These are phyloP conservation scores for Orchestia grillus DNA, from an alignment of 1,140 invertebrate species.

Conservation along the genomic window DNA sequence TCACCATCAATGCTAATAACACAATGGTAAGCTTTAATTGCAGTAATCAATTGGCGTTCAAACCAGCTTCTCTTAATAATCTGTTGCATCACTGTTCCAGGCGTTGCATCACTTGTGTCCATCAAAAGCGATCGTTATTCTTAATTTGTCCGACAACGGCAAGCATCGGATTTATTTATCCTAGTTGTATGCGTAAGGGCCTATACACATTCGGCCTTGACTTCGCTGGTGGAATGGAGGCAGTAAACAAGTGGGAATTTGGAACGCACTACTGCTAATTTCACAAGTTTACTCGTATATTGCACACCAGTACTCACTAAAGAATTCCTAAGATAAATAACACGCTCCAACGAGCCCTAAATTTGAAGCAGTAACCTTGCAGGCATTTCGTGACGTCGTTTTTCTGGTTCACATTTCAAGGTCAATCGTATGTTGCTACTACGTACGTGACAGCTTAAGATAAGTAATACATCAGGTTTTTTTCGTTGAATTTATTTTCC, in stretches of 20 bases:
- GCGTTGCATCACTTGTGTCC: too few relatives aligned
- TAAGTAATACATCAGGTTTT: too few relatives aligned
- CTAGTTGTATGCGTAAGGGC: not conserved
- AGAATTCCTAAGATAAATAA: too few relatives aligned
- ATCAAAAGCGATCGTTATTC: too few relatives aligned
- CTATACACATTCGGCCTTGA: not conserved
- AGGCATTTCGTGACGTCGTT: not conserved
- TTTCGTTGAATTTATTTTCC: too few relatives aligned
- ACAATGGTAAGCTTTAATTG: not conserved
- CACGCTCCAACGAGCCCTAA: not conserved
- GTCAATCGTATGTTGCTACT: too few relatives aligned
- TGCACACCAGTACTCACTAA: not conserved
- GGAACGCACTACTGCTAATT: not conserved
- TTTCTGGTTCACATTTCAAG: too few relatives aligned
- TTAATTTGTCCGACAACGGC: too few relatives aligned
- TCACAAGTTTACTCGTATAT: not conserved
- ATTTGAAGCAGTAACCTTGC: not conserved
- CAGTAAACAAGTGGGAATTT: not conserved
- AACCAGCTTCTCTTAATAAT: not conserved
- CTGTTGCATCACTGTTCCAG: not conserved
- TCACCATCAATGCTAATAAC: not conserved
- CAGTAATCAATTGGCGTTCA: not conserved
- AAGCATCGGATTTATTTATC: not conserved
- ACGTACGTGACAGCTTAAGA: too few relatives aligned
- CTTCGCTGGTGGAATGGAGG: not conserved